Evolutionary conservation across 2,797 vertebrate genomes (phyloP).

Genomic region (Falco rusticolus): DNA sequence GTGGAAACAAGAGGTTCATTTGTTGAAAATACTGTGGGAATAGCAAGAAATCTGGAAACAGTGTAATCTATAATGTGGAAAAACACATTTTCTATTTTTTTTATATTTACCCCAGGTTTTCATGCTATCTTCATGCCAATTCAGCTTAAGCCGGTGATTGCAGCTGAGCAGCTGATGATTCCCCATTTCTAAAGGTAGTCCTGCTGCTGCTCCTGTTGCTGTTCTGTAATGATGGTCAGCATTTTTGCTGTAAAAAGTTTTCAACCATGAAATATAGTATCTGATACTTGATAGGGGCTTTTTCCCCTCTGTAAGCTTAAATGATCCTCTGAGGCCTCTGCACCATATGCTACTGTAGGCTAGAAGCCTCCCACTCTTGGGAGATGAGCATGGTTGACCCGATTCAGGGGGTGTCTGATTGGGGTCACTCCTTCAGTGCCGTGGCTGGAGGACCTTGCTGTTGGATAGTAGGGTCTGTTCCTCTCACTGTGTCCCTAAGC

Average conservation of each 20-base stretch:
- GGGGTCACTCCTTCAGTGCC: not conserved
- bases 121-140: not conserved
- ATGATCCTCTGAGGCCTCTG: not conserved
- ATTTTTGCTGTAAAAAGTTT: not conserved
- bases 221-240: not conserved
- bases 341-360: not conserved
- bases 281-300: not conserved
- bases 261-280: not conserved
- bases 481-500: not conserved
- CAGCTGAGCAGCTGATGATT: not conserved
- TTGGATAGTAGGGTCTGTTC: accelerated
- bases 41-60: not conserved
- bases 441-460: accelerated
- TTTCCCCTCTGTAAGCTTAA: not conserved
- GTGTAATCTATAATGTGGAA: not conserved
- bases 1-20: not conserved
- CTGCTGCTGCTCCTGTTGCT: not conserved
- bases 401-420: not conserved
- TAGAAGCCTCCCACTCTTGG: not conserved
- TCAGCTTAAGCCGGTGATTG: not conserved
- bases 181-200: not conserved
- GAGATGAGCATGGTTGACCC: not conserved
- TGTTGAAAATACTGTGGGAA: not conserved
- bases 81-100: not conserved
- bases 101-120: not conserved